Evolutionary conservation across 2,888 invertebrate genomes (phyloP), one percentile per base, ranked within the genome.

Genomic region (Palloptera scutellata): DNA sequence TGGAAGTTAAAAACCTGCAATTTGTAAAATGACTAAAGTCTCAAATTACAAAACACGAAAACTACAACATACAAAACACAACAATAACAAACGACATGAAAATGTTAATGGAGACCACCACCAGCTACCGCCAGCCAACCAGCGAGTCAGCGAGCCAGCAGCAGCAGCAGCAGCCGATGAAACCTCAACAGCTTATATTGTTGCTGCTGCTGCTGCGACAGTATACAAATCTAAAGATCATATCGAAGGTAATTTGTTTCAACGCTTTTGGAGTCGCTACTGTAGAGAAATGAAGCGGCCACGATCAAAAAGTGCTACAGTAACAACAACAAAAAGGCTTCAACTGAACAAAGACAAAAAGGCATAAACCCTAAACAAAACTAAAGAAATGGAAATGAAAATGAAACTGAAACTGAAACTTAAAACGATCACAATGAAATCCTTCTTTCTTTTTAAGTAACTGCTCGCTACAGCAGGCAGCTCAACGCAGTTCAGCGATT

Each of bases 161-260:
- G 62, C 63, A 40, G 43, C 70, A 61, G 64, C 61, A 54, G 40
- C 58, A 59, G 67, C 15, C 40, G 55, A 5, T 40, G 30, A 20
- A 11, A 17, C 15, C 8, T 19, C 30, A 30, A 6, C 6, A 30
- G 30, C 30, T 4, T 4, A 15, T 57, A 30, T 10, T 43, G 59
- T 43, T 20, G 45, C 2, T 30, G 53, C 57, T 19, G 15, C 48
- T 51, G 19, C 48, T 15, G 58, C 43, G 2, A 13, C 48, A 52
- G 64, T 48, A 64, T 54, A 64, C 40, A 17, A 53, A 43, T 53
- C 45, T 19, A 42, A 58, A 70, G 75, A 75, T 75, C 70, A 69
- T 73, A 75, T 75, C 75, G 71, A 66, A 59, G 63, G 75, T 73
- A 74, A 75, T 75, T 75, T 74, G 74, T 75, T 75, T 74, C 73